Base-by-base conservation (phyloP, 1,140 invertebrate species). In the Halyomorpha halys region DNA sequence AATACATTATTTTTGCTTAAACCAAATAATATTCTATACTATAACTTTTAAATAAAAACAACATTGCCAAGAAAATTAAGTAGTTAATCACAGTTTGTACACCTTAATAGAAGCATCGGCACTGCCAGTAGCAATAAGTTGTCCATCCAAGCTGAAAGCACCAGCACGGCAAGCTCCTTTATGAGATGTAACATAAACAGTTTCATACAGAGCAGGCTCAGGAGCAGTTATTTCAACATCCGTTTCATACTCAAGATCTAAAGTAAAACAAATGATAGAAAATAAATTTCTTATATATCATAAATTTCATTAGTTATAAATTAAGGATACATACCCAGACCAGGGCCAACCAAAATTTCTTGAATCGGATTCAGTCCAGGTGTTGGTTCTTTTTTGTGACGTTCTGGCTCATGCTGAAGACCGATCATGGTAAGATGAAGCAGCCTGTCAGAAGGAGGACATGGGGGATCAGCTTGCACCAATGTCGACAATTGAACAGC, bases 61-160 rank as follows among this genome's bases (percentile, higher is more conserved):
- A n/a, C n/a, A n/a, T n/a, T n/a, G n/a, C n/a, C n/a, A 30, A 30
- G 8, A 8, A 30, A 8, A 30, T 30, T 8, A 30, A 30, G 3
- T 4, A 30, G 27, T 30, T 8, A 13, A 8, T 39, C 6, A 39
- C 11, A 39, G 27, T 39, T 39, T 39, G 11, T 13, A 66, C 74
- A 87, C 85, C 79, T 98, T 99, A 62, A 99, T 99, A 67, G 94
- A 98, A 5, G 95, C 91, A 78, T 99, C 97, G 2, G 92, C 91
- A 68, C 94, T 97, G 21, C 97, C 97, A 2, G 96, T 99, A 1
- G 96, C 96, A n/a, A 98, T 91, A 0, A 99, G 76, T 69, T 95
- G 89, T 0, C 95, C 97, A 79, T 97, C 94, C 11, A 82, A 77
- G 68, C 92, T 97, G 73, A 99, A 99, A 27, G 92, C 93, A 16